Percentiles rank a stretch among this genome's conserved stretches.
Conservation (phyloP, 2,888 invertebrate genomes). For the Rhyacophila evoluta region DNA sequence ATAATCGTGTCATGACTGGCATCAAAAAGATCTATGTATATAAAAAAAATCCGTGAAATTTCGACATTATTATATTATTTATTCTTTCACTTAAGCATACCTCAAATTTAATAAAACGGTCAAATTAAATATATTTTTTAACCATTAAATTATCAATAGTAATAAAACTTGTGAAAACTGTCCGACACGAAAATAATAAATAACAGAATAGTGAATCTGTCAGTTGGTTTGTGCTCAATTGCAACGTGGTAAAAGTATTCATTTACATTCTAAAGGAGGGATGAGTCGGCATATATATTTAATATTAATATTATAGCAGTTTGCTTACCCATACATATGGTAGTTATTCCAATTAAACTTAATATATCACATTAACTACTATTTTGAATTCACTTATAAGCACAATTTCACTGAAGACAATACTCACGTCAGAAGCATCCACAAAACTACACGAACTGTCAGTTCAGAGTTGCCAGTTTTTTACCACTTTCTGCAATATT, state of each 20-base stretch:
- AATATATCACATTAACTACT: neutral
- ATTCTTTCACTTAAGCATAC: too few relatives aligned
- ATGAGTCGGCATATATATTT: neutral
- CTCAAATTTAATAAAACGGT: too few relatives aligned
- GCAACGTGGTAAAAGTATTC: constrained; percentile 3
- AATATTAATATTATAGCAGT: neutral
- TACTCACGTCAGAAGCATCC: neutral
- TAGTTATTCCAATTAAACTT: neutral
- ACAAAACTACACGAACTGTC: constrained; percentile 6
- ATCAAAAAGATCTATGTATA: neutral
- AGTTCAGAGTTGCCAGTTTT: neutral
- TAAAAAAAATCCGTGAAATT: neutral
- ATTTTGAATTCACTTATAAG: neutral
- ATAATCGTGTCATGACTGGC: neutral
- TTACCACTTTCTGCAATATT: too few relatives aligned
- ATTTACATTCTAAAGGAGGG: neutral
- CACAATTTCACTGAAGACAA: neutral
- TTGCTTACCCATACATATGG: neutral
- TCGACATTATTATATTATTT: neutral
- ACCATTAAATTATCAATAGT: too few relatives aligned
- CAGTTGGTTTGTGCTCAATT: neutral
- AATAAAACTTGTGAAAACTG: neutral
- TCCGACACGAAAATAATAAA: neutral
- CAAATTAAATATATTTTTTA: too few relatives aligned
- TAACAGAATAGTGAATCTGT: neutral